These are phyloP conservation scores for Acropternis orthonyx DNA, from an alignment of 2,797 vertebrate genomes.

Conservation along the genomic window DNA sequence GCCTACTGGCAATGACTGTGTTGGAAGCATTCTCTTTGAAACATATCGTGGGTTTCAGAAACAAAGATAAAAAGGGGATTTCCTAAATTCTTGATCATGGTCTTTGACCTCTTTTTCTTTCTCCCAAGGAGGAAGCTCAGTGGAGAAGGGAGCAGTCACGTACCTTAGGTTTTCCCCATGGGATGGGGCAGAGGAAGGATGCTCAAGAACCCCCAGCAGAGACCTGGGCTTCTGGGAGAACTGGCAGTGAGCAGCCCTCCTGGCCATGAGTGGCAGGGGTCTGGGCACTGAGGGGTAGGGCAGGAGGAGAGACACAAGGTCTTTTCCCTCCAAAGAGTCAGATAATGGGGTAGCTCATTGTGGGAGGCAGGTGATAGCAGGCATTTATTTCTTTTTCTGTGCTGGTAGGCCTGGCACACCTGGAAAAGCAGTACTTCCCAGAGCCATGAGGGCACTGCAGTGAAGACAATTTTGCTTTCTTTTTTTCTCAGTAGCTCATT, in stretches of 20 bases:
- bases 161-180: not conserved
- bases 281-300: not conserved
- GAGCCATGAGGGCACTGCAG: not conserved
- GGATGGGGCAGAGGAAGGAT: not conserved
- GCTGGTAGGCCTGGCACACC: not conserved
- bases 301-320: rapidly evolving
- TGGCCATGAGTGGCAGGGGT: not conserved
- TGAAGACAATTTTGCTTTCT: not conserved
- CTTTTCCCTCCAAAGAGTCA: not conserved
- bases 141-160: not conserved
- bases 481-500: not conserved
- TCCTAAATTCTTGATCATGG: not conserved
- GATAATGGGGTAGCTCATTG: rapidly evolving
- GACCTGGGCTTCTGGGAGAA: not conserved
- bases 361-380: not conserved
- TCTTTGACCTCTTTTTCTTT: not conserved
- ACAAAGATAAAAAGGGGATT: rapidly evolving
- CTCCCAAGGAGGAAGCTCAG: not conserved
- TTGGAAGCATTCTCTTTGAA: not conserved
- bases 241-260: not conserved
- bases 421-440: not conserved
- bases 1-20: not conserved
- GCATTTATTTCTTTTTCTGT: rapidly evolving
- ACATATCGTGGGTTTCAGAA: not conserved
- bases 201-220: not conserved